These are phyloP conservation scores for Monochamus alternatus DNA, from an alignment of 2,888 invertebrate genomes.

Conservation along the genomic window DNA sequence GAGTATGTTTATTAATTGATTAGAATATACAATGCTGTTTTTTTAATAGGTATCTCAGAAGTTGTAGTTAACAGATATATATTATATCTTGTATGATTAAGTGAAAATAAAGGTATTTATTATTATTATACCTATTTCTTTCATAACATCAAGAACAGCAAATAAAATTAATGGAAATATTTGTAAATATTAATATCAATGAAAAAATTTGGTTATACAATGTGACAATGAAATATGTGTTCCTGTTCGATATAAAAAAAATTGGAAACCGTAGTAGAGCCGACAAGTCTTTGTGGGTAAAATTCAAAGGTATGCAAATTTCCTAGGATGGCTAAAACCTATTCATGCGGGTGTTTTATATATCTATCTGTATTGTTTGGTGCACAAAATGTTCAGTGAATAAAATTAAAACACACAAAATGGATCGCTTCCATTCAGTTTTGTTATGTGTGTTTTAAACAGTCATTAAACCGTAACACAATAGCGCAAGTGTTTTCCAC, in stretches of 20 bases:
- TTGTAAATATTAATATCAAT: too few species aligned
- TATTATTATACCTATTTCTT: too few species aligned
- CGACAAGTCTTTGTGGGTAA: constrained; percentile 6
- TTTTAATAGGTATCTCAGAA: too few species aligned
- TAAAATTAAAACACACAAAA: constrained; percentile 2
- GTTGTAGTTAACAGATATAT: too few species aligned
- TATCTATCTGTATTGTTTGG: constrained; percentile 7
- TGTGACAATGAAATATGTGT: too few species aligned
- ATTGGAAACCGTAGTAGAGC: background rate
- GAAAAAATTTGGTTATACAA: too few species aligned
- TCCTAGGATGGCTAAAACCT: background rate
- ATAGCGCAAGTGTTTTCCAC: constrained; percentile 38
- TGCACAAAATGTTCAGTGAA: constrained; percentile 9
- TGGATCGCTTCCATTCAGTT: constrained; percentile 43
- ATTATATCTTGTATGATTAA: too few species aligned
- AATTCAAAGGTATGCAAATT: constrained; percentile 4
- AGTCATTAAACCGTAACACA: constrained; percentile 45
- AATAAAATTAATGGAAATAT: too few species aligned
- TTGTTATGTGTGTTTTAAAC: constrained; percentile 45
- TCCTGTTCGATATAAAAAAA: background rate
- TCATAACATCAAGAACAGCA: too few species aligned
- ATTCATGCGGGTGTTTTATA: constrained; percentile 6
- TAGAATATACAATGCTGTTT: too few species aligned
- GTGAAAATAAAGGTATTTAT: background rate
- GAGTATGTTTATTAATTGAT: too few species aligned